A percentile compares a stretch with the other conserved stretches of the same genome.
phyloP scores from a whole-genome alignment of 1,140 invertebrate species.

The Wasmannia auropunctata region DNA sequence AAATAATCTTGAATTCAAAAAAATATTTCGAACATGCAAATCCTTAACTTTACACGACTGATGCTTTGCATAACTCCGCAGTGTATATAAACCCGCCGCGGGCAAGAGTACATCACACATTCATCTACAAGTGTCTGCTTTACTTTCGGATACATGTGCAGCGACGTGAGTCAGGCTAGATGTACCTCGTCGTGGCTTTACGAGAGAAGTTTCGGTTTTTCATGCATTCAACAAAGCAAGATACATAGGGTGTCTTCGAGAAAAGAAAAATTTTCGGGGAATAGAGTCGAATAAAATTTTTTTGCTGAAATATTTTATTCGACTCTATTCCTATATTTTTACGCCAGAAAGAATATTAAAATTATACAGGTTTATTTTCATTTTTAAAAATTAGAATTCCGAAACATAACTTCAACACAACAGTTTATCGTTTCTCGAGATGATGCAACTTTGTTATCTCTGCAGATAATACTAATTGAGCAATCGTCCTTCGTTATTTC shows the following conservation, averaged over 20 bases:
- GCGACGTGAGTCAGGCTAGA: constrained; percentile 31
- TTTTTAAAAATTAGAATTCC: neutral
- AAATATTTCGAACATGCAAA: neutral
- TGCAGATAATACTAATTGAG: neutral
- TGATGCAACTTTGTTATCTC: neutral
- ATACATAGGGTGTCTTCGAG: constrained; percentile 3
- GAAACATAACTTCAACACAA: neutral
- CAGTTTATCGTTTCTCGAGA: neutral
- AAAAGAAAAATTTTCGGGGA: neutral
- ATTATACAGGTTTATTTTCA: neutral
- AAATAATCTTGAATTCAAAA: constrained; percentile 19
- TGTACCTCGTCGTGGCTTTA: constrained; percentile 38
- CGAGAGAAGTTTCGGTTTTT: constrained; percentile 58
- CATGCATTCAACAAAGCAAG: constrained; percentile 51
- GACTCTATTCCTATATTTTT: no score
- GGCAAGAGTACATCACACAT: constrained; percentile 38
- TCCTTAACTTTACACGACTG: constrained; percentile 35
- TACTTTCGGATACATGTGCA: constrained; percentile 49
- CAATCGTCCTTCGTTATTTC: neutral
- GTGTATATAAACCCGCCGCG: constrained; percentile 18
- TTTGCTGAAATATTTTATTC: no score
- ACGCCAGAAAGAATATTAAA: neutral
- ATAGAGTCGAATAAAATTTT: neutral
- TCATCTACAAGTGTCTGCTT: constrained; percentile 54
- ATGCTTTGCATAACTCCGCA: constrained; percentile 42